These are phyloP conservation scores for rat (Rattus norvegicus) DNA, from an alignment of 2,113 vertebrate genomes.

Conservation along the genomic window DNA sequence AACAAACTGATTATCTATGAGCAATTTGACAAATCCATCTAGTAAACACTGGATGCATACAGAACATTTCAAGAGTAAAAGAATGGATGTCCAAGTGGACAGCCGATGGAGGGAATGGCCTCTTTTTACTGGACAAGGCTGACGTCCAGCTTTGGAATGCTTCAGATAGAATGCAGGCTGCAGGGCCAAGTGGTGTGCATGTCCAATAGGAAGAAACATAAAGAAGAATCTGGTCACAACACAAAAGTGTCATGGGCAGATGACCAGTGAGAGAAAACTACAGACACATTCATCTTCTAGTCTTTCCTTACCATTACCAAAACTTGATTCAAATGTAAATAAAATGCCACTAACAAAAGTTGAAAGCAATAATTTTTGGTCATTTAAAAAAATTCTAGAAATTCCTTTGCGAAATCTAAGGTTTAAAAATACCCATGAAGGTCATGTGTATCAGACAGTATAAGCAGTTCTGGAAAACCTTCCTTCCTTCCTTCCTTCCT, in stretches of 20 bases:
- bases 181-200: constrained; percentile 59
- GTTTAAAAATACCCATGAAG: constrained; percentile 8
- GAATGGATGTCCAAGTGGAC: constrained; percentile 73
- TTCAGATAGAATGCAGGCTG: constrained; percentile 60
- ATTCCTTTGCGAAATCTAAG: background rate
- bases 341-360: background rate
- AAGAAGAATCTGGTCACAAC: constrained; percentile 64
- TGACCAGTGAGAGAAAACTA: constrained; percentile 17
- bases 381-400: constrained; percentile 46
- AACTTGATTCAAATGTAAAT: constrained; percentile 23
- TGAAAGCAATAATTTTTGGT: constrained; percentile 1
- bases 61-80: constrained; percentile 65
- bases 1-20: constrained; percentile 78
- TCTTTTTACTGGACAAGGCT: constrained; percentile 59
- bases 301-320: constrained; percentile 51
- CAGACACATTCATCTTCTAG: constrained; percentile 55
- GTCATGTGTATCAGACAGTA: background rate
- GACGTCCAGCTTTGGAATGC: constrained; percentile 75
- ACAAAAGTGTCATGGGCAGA: constrained; percentile 73
- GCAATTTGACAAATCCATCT: constrained; percentile 77
- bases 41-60: constrained; percentile 68
- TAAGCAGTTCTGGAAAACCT: background rate
- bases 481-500: too few species aligned
- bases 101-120: constrained; percentile 70
- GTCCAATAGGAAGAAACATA: constrained; percentile 66